Conservation (phyloP, 2,888 invertebrate genomes). For the Drosophila nigritarsus region DNA sequence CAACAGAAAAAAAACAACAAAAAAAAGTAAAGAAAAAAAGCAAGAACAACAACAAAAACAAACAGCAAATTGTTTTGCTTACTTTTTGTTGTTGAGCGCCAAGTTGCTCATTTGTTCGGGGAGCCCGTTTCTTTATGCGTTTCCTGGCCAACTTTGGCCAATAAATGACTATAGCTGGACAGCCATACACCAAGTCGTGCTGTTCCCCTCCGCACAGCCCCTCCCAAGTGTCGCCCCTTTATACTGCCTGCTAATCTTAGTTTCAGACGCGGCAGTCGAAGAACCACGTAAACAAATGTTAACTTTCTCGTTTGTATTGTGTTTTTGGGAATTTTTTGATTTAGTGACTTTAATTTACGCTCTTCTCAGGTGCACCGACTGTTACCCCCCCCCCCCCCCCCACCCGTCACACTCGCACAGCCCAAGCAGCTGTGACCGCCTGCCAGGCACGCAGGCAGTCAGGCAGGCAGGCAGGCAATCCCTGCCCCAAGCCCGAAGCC, state of each 20-base stretch:
- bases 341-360: conserved; percentile 83
- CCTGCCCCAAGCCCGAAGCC: background rate
- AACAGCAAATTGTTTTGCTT: conserved; percentile 78
- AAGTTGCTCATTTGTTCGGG: conserved; percentile 76
- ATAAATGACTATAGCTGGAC: conserved; percentile 67
- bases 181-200: conserved; percentile 36
- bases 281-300: conserved; percentile 80
- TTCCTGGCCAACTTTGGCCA: conserved; percentile 72
- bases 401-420: background rate
- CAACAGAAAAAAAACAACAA: conserved; percentile 5
- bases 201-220: background rate
- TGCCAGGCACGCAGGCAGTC: conserved; percentile 12
- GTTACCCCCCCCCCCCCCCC: conserved; percentile 53
- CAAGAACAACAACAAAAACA: conserved; percentile 14
- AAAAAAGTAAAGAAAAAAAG: conserved; percentile 6
- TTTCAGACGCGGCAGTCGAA: conserved; percentile 50
- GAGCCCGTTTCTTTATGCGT: conserved; percentile 50
- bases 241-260: conserved; percentile 22
- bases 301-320: conserved; percentile 70
- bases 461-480: conserved; percentile 6
- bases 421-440: conserved; percentile 59
- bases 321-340: conserved; percentile 74
- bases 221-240: background rate
- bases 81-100: conserved; percentile 71
- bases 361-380: conserved; percentile 80